phyloP scores from a whole-genome alignment of 2,113 vertebrate genomes.

The Lethenteron reissneri region DNA sequence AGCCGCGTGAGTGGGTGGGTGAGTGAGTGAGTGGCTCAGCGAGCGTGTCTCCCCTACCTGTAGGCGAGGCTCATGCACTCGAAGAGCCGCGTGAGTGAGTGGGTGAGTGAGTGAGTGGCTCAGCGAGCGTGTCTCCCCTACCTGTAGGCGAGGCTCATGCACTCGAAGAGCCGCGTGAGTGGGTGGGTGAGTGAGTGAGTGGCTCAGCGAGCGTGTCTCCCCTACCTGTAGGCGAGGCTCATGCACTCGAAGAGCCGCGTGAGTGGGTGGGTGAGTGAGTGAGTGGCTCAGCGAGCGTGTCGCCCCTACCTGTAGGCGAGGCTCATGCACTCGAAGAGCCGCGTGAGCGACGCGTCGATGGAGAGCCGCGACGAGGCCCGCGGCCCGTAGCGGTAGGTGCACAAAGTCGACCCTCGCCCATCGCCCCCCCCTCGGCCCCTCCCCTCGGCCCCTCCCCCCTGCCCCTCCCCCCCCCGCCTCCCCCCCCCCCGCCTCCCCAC shows the following conservation, averaged over 20 bases:
- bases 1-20: no score
- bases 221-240: slow-evolving; percentile 91
- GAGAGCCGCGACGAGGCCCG: slow-evolving; percentile 38
- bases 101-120: no score
- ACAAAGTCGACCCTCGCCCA: slow-evolving; percentile 23
- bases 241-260: slow-evolving; percentile 77
- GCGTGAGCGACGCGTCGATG: slow-evolving; percentile 74
- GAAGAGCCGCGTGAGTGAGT: no score
- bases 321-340: slow-evolving; percentile 92
- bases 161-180: no score
- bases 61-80: no score
- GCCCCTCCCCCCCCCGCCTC: no score
- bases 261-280: background rate
- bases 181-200: no score
- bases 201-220: background rate
- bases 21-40: no score
- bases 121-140: no score
- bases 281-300: no score
- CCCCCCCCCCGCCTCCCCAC: accelerated
- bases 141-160: no score
- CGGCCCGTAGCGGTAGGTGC: slow-evolving; percentile 32
- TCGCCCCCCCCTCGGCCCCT: slow-evolving; percentile 26
- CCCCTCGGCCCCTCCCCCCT: background rate
- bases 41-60: no score
- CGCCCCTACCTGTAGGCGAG: slow-evolving; percentile 73